These are phyloP conservation scores for Iguana delicatissima DNA, from an alignment of 2,797 vertebrate species.

Conservation along the genomic window DNA sequence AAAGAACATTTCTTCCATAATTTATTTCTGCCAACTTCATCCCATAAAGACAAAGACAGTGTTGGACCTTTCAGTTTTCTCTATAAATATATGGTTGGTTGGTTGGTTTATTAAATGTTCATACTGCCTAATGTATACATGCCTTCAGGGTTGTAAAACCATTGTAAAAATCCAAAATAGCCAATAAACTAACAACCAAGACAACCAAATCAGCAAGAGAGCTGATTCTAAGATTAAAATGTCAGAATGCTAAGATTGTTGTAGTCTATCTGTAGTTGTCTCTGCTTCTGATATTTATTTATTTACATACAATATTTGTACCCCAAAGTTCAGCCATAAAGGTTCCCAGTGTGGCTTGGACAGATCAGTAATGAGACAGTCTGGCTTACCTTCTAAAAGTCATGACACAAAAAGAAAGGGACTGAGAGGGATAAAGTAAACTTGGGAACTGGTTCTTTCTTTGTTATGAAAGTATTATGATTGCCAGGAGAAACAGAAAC, in stretches of 20 bases:
- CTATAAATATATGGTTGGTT: not conserved
- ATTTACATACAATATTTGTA: not conserved
- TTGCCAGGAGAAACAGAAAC: not conserved
- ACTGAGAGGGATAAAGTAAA: not conserved
- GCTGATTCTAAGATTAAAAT: not conserved
- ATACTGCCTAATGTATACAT: no score
- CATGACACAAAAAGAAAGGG: not conserved
- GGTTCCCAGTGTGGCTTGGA: not conserved
- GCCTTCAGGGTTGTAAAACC: not conserved
- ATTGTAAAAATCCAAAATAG: not conserved
- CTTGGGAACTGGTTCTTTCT: not conserved
- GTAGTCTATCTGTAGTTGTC: not conserved
- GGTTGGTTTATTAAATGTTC: no score
- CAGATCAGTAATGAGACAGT: not conserved
- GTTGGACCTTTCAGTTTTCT: not conserved
- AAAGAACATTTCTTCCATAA: conserved; percentile 44
- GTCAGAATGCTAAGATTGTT: not conserved
- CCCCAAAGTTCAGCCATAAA: not conserved
- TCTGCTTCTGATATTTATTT: not conserved
- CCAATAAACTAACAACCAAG: not conserved
- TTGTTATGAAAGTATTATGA: not conserved
- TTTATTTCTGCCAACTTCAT: conserved; percentile 10
- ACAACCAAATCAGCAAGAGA: not conserved
- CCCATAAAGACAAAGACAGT: conserved; percentile 1
- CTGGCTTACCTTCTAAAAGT: not conserved